phyloP scores from a whole-genome alignment of 2,888 invertebrate species.

The Ectemnius continuus region DNA sequence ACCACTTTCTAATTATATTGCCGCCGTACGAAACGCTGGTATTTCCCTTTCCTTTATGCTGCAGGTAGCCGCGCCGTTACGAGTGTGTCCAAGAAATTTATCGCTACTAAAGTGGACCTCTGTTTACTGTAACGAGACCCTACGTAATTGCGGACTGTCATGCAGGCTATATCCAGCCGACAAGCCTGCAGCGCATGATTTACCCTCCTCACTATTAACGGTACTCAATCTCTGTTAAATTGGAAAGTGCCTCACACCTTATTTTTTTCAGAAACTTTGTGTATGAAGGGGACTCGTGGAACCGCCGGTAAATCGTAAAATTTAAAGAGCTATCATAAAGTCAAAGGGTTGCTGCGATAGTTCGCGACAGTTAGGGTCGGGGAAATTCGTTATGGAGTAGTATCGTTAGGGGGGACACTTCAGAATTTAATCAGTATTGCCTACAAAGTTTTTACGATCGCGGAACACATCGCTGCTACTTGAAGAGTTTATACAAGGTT shows the following conservation, averaged over 20 bases:
- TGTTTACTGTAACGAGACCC: slow-evolving; percentile 17
- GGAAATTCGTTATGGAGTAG: not conserved
- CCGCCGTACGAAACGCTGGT: slow-evolving; percentile 12
- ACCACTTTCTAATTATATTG: slow-evolving; percentile 33
- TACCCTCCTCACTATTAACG: slow-evolving; percentile 15
- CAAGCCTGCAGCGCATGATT: not conserved
- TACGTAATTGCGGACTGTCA: slow-evolving; percentile 23
- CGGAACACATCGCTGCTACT: too few species aligned
- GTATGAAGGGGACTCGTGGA: not conserved
- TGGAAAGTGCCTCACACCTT: not conserved
- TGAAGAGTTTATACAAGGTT: too few species aligned
- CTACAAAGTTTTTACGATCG: too few species aligned
- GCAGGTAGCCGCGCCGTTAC: slow-evolving; percentile 11
- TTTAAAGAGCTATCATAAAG: slow-evolving; percentile 24
- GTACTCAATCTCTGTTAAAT: slow-evolving; percentile 15
- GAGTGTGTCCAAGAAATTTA: slow-evolving; percentile 30
- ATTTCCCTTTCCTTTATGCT: slow-evolving; percentile 21
- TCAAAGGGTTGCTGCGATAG: slow-evolving; percentile 9
- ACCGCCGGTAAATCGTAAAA: slow-evolving; percentile 24
- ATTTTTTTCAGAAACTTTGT: not conserved
- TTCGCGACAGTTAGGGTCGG: not conserved
- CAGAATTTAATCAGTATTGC: not conserved
- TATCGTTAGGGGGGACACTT: not conserved
- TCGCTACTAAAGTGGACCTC: slow-evolving; percentile 36
- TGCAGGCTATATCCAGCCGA: too few species aligned